A percentile compares a stretch with the other conserved stretches of the same genome.
These are phyloP conservation scores for Ageneiosus marmoratus DNA, from an alignment of 2,113 vertebrate species.

Conservation along the genomic window DNA sequence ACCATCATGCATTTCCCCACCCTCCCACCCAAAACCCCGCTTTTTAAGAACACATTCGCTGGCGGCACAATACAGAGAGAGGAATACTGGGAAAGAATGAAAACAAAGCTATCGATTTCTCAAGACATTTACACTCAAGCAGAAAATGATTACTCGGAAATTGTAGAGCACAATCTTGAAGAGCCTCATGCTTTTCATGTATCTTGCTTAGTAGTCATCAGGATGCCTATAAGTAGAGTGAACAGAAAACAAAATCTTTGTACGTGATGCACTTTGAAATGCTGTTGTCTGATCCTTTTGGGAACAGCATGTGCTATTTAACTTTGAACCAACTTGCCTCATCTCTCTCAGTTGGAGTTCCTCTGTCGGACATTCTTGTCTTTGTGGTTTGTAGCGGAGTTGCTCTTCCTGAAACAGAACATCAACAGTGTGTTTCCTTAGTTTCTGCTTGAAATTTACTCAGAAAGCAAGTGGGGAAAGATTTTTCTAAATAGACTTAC, in stretches of 20 bases:
- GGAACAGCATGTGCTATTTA: background rate
- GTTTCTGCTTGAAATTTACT: background rate
- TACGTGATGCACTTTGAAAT: background rate
- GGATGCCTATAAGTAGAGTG: constrained; percentile 36
- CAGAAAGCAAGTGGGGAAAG: background rate
- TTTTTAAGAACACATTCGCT: constrained; percentile 47
- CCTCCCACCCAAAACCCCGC: constrained; percentile 43
- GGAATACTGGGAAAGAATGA: constrained; percentile 57
- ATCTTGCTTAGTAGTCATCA: constrained; percentile 56
- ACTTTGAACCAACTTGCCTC: constrained; percentile 42
- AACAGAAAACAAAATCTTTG: background rate
- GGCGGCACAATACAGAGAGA: constrained; percentile 60
- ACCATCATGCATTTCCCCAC: constrained; percentile 69
- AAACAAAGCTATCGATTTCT: constrained; percentile 55
- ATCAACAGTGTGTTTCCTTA: background rate
- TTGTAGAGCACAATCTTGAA: constrained; percentile 62
- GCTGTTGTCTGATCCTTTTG: background rate
- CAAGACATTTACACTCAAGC: constrained; percentile 67
- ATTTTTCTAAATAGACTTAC: no score
- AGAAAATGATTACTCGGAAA: constrained; percentile 59
- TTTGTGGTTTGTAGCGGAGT: constrained; percentile 82
- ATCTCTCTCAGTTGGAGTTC: constrained; percentile 81
- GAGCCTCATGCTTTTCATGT: constrained; percentile 56
- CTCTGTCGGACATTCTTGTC: constrained; percentile 91
- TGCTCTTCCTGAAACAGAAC: constrained; percentile 83